Conservation (phyloP, 2,888 invertebrate genomes). For the Drosophila recens region DNA sequence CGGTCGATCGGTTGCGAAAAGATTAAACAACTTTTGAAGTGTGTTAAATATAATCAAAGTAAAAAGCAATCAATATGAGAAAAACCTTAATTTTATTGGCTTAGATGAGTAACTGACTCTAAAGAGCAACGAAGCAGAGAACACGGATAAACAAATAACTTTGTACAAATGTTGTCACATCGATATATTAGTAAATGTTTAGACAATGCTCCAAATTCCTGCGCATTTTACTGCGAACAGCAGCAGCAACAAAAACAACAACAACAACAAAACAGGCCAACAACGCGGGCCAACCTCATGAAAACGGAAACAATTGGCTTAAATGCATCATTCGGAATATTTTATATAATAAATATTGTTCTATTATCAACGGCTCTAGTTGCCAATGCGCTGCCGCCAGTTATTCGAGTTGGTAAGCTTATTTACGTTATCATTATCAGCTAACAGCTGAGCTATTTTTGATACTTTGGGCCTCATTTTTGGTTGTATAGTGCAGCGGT, state of each 20-base stretch:
- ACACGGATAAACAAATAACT: background rate
- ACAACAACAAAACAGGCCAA: constrained; percentile 1
- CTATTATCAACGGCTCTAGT: constrained; percentile 64
- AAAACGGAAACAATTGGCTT: constrained; percentile 2
- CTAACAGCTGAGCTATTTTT: background rate
- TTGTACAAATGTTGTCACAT: constrained; percentile 16
- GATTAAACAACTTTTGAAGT: background rate
- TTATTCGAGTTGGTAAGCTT: constrained; percentile 88
- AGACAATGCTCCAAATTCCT: constrained; percentile 16
- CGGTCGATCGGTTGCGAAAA: too few relatives aligned
- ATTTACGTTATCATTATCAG: background rate
- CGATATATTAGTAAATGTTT: constrained; percentile 13
- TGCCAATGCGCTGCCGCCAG: constrained; percentile 87
- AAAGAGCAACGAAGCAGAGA: background rate
- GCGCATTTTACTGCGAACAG: constrained; percentile 5
- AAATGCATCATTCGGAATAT: constrained; percentile 26
- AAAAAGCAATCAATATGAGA: constrained; percentile 6
- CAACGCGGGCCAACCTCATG: constrained; percentile 6
- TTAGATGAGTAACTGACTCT: background rate
- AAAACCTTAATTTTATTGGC: background rate
- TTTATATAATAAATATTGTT: constrained; percentile 20
- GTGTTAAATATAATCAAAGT: background rate
- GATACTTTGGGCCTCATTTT: background rate
- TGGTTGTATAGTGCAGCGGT: too few relatives aligned
- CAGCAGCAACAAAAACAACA: background rate